phyloP scores from a whole-genome alignment of 2,888 invertebrate genomes.

The Geophilus truncorum region DNA sequence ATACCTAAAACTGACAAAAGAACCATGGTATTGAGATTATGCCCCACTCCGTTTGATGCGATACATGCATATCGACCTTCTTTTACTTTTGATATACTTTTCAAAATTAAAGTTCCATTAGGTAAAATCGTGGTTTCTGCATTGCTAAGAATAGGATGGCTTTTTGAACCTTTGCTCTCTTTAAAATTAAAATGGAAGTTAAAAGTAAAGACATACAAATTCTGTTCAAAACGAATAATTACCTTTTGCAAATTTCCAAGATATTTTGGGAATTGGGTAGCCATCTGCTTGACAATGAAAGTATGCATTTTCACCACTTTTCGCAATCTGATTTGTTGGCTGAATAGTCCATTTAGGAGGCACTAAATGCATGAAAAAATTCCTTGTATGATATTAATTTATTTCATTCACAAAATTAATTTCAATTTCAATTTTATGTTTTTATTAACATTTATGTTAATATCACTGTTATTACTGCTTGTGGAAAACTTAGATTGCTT shows the following conservation, averaged over 20 bases:
- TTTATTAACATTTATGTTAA: too few species aligned
- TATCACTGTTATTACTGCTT: too few species aligned
- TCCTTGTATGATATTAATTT: too few species aligned
- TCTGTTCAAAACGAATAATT: neutral
- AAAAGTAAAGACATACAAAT: neutral
- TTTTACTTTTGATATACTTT: neutral
- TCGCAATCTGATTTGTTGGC: slow-evolving; percentile 36
- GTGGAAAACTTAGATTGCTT: too few species aligned
- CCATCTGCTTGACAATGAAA: slow-evolving; percentile 30
- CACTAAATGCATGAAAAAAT: too few species aligned
- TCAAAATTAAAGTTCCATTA: neutral
- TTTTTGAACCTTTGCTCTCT: neutral
- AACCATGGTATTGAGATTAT: neutral
- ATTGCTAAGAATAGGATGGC: neutral
- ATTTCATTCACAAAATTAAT: too few species aligned
- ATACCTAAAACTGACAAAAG: neutral
- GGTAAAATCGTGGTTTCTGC: neutral
- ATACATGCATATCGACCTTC: neutral
- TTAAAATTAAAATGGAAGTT: neutral
- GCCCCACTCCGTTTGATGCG: slow-evolving; percentile 29
- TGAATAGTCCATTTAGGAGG: slow-evolving; percentile 38
- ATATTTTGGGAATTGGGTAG: slow-evolving; percentile 10
- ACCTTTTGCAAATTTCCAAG: slow-evolving; percentile 32
- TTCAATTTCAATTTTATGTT: too few species aligned
- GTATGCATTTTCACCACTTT: neutral